Evolutionary conservation across 1,140 invertebrate genomes (phyloP).

Genomic region (Cotesia vestalis): DNA sequence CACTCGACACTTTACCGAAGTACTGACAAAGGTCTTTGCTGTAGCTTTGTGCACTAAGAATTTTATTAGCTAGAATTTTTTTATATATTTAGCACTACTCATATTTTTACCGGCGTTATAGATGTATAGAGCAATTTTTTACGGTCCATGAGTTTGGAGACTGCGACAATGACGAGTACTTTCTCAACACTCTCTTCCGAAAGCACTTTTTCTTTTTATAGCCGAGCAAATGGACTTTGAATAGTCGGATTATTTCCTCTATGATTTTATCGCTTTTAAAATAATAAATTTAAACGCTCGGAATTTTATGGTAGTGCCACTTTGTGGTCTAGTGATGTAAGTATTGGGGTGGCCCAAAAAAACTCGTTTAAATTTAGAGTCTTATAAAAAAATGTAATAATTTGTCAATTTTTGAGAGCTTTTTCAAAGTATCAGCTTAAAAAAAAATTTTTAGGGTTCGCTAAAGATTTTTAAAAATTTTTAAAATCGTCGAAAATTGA

Average conservation of each 20-base stretch:
- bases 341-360: no score
- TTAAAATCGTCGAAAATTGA: no score
- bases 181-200: not conserved
- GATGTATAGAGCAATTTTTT: no score
- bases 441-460: no score
- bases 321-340: no score
- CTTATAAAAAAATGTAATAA: no score
- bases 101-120: constrained; percentile 1
- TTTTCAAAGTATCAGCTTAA: no score
- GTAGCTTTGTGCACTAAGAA: constrained; percentile 50
- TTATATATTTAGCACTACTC: not conserved
- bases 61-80: constrained; percentile 42
- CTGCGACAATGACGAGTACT: constrained; percentile 19
- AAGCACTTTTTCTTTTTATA: constrained; percentile 26
- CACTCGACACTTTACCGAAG: constrained; percentile 47
- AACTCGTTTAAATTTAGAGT: no score
- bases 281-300: constrained; percentile 24
- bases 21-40: constrained; percentile 32
- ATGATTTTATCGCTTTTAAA: not conserved
- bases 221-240: constrained; percentile 56
- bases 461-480: no score
- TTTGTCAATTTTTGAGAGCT: no score
- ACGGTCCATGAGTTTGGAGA: constrained; percentile 8
- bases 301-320: not conserved
- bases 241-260: constrained; percentile 42